Evolutionary conservation across 2,113 vertebrate species (phyloP).

Genomic region (Heterotilapia buettikoferi): DNA sequence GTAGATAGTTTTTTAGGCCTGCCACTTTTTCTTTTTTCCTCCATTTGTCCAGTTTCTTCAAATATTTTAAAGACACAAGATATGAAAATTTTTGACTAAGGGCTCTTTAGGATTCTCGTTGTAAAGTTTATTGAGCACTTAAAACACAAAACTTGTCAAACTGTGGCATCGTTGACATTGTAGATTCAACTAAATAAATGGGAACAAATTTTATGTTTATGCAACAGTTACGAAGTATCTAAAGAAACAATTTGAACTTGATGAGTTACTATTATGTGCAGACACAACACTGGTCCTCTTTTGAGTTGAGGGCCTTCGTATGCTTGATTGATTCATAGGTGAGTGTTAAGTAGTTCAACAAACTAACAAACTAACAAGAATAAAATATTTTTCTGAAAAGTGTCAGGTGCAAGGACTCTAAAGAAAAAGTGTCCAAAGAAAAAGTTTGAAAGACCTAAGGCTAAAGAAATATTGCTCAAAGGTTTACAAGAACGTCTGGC

Average conservation of each 20-base stretch:
- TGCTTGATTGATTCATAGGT: not conserved
- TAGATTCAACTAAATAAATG: not conserved
- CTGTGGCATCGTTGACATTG: not conserved
- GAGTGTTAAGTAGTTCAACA: not conserved
- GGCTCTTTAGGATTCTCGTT: not conserved
- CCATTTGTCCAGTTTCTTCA: not conserved
- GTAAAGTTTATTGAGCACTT: not conserved
- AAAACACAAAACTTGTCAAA: not conserved
- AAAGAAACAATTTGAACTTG: not conserved
- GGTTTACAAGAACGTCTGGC: not conserved
- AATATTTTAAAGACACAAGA: not conserved
- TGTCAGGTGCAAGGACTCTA: not conserved
- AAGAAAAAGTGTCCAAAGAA: not conserved
- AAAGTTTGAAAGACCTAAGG: not conserved
- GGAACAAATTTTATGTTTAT: not conserved
- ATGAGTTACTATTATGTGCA: not conserved
- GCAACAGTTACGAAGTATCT: not conserved
- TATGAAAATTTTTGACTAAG: not conserved
- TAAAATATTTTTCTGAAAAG: not conserved
- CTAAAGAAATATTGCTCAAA: not conserved
- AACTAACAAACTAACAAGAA: not conserved
- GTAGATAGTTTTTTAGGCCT: not conserved
- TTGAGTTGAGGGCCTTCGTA: not conserved
- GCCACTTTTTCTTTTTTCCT: not conserved
- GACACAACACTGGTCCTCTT: not conserved